phyloP scores from a whole-genome alignment of 2,888 invertebrate species.

The Hoplodrina blanda region DNA sequence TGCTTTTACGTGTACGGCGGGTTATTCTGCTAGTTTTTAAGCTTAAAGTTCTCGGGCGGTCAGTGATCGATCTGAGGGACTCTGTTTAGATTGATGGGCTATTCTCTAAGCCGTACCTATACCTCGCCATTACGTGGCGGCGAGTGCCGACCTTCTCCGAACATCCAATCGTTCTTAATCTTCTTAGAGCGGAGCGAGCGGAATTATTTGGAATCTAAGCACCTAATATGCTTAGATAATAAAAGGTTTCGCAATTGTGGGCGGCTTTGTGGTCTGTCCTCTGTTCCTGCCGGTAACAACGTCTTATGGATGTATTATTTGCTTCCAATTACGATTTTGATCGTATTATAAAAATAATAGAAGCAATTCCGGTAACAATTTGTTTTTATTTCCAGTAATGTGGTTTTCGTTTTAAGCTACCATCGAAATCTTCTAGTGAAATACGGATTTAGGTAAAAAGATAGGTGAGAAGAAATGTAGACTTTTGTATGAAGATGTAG shows the following conservation, averaged over 20 bases:
- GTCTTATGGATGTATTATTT: slow-evolving; percentile 57
- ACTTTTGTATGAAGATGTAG: neutral
- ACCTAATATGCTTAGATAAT: slow-evolving; percentile 88
- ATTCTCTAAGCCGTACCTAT: slow-evolving; percentile 80
- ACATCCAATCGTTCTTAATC: slow-evolving; percentile 90
- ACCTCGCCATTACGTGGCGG: slow-evolving; percentile 73
- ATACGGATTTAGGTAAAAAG: neutral
- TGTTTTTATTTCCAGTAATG: slow-evolving; percentile 15
- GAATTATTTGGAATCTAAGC: slow-evolving; percentile 87
- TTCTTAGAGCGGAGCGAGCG: slow-evolving; percentile 85
- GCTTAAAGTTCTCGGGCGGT: slow-evolving; percentile 68
- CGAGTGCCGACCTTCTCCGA: slow-evolving; percentile 82
- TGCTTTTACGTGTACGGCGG: slow-evolving; percentile 70
- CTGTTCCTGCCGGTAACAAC: slow-evolving; percentile 57
- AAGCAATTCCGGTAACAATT: slow-evolving; percentile 42
- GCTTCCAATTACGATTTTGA: slow-evolving; percentile 57
- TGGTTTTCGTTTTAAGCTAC: neutral
- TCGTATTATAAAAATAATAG: slow-evolving; percentile 54
- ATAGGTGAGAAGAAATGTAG: neutral
- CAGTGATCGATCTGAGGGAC: slow-evolving; percentile 78
- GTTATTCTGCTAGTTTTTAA: slow-evolving; percentile 62
- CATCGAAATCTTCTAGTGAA: neutral
- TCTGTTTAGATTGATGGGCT: slow-evolving; percentile 80
- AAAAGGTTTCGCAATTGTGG: slow-evolving; percentile 82
- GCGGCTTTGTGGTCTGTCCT: slow-evolving; percentile 54